Percentiles rank a stretch among this genome's conserved stretches.
phyloP scores from a whole-genome alignment of 2,888 invertebrate genomes.

The Protonemura montana region DNA sequence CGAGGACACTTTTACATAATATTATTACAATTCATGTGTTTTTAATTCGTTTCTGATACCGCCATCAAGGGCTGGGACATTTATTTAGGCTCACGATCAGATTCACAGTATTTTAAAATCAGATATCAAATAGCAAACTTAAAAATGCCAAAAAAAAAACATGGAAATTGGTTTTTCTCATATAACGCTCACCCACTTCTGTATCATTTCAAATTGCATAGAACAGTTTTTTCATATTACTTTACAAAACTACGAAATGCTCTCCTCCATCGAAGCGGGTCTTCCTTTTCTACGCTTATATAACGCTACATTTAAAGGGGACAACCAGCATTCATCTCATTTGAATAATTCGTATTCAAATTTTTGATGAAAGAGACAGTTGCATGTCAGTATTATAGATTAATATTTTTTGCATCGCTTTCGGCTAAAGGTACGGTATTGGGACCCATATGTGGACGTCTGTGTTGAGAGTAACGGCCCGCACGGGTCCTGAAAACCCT shows the following conservation, averaged over 20 bases:
- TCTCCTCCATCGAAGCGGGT: background rate
- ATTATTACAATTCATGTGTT: no score
- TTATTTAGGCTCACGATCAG: no score
- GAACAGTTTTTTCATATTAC: background rate
- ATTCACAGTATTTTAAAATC: no score
- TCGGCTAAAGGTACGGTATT: background rate
- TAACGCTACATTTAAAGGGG: conserved; percentile 40
- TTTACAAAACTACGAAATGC: background rate
- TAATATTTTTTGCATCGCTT: conserved; percentile 44
- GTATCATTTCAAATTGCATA: background rate
- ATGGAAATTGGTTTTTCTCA: background rate
- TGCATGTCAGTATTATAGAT: conserved; percentile 46
- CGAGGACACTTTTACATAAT: background rate
- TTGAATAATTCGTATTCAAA: conserved; percentile 40
- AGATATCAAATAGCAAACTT: no score
- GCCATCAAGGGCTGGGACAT: no score
- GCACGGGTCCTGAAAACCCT: background rate
- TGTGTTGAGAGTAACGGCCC: background rate
- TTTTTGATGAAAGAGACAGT: conserved; percentile 45
- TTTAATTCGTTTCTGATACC: no score
- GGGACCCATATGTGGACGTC: background rate
- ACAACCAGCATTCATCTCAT: conserved; percentile 24
- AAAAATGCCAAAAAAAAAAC: no score
- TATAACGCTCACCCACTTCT: background rate
- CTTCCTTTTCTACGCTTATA: conserved; percentile 28